Conservation (phyloP, 2,797 vertebrate genomes). For the Peromyscus melanophrys region DNA sequence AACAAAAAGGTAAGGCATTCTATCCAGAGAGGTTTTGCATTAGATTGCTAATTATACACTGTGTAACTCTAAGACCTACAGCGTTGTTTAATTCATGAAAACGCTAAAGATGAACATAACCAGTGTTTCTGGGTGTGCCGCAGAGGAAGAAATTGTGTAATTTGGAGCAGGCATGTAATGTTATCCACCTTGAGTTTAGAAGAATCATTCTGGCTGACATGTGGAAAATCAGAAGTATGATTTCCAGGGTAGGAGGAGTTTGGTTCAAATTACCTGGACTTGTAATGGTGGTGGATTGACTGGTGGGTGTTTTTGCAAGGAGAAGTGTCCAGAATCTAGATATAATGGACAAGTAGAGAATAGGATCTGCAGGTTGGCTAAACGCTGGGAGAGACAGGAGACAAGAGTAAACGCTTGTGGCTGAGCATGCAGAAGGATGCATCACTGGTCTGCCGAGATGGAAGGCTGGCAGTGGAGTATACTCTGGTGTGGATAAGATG, state of each 20-base stretch:
- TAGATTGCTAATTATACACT: conserved; percentile 1
- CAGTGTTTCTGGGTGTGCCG: background rate
- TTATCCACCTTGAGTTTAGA: background rate
- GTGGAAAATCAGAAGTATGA: background rate
- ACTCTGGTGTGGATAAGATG: background rate
- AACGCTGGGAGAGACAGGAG: background rate
- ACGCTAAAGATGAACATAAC: background rate
- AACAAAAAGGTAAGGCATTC: background rate
- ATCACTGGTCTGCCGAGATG: background rate
- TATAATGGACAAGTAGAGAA: background rate
- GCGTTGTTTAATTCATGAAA: background rate
- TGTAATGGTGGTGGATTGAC: background rate
- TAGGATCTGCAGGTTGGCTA: background rate
- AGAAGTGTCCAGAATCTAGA: background rate
- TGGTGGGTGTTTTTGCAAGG: background rate
- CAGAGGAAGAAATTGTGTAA: background rate
- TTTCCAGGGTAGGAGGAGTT: background rate
- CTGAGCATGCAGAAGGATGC: background rate
- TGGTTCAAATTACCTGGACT: background rate
- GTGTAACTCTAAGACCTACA: background rate
- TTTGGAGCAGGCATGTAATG: background rate
- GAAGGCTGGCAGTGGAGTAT: background rate
- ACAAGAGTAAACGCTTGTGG: background rate
- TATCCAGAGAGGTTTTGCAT: background rate
- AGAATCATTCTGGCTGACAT: background rate